Base-by-base conservation (phyloP, 30 jellyfish, hydroid and myxozoan species). In the Hydra vulgaris region DNA sequence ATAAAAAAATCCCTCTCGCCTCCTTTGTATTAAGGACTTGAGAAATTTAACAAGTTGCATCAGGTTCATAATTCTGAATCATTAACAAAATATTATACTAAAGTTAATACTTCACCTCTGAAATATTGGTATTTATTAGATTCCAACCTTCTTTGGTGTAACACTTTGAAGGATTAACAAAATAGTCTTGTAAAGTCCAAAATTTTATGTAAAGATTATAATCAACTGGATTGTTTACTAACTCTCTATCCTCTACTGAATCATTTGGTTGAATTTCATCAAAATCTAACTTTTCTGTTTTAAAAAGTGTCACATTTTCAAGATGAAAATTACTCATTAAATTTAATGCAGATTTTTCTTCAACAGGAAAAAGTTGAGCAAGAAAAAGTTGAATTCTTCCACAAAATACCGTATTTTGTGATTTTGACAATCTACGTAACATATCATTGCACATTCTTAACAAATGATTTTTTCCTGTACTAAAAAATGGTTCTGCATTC, bases 341-440 rank as follows among this genome's bases (percentile, higher is more conserved):
- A 69, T 92, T 92, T 87, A 92, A 73, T 21, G 99, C 99, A 21
- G 99, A 92, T 79, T 87, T 92, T 79, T 92, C 99, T 66, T 92
- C 96, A 56, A 92, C 67, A 0, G 99, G 99, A 26, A 92, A 92
- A n/a, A 92, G 83, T 71, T 92, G 79, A 19, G 99, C 96, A 21
- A 92, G 83, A 73, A 92, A 87, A 88, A 92, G 80, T 79, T 92
- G 99, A 66, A 92, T 92, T 17, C 95, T 85, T 21, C 99, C 99
- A 75, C 95, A 92, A 67, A 92, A 87, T 1, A 87, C 76, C 0
- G 96, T 87, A 70, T 92, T 88, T 71, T 87, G 96, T 0, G 94
- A 84, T 71, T 92, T 92, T 19, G 99, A 92, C 18, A 92, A 83
- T 53, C 99, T 82, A 70, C 96, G 80, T 18, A 92, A 26, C 27